phyloP scores from a whole-genome alignment of 2,888 invertebrate genomes.

The Coecobrya sp. region DNA sequence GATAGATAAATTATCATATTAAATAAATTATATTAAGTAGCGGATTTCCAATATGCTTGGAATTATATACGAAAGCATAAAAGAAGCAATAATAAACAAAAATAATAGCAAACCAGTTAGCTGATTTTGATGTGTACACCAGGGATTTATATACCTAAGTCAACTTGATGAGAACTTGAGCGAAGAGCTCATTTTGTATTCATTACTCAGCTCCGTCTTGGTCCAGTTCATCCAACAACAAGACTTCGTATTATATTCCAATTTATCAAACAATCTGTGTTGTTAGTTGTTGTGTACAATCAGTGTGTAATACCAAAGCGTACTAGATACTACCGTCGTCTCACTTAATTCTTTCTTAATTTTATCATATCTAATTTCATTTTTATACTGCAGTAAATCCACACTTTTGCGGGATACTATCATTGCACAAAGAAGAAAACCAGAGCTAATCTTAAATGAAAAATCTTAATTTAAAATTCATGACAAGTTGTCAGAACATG shows the following conservation, averaged over 20 bases:
- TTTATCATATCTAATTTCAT: conserved; percentile 68
- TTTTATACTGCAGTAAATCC: conserved; percentile 52
- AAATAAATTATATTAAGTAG: not conserved
- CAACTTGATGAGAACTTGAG: conserved; percentile 32
- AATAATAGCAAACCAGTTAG: not conserved
- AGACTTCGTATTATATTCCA: conserved; percentile 41
- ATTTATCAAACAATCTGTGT: conserved; percentile 54
- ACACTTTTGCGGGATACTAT: conserved; percentile 64
- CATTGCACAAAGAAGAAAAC: conserved; percentile 48
- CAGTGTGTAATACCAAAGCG: conserved; percentile 21
- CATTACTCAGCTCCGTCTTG: conserved; percentile 68
- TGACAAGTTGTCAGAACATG: conserved; percentile 77
- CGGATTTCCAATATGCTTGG: not conserved
- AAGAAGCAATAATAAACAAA: not conserved
- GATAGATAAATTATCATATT: not conserved
- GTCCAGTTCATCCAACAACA: conserved; percentile 68
- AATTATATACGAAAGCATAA: not conserved
- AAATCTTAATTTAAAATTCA: conserved; percentile 80
- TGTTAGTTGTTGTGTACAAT: conserved; percentile 42
- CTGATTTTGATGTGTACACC: not conserved
- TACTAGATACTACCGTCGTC: not conserved
- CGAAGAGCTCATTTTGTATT: conserved; percentile 77
- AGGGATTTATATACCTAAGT: not conserved
- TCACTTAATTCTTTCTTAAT: conserved; percentile 43
- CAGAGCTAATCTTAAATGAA: conserved; percentile 54